A percentile compares a stretch with the other conserved stretches of the same genome.
Conservation (phyloP, 2,888 invertebrate genomes). For the Xestoiulus laeticollis region DNA sequence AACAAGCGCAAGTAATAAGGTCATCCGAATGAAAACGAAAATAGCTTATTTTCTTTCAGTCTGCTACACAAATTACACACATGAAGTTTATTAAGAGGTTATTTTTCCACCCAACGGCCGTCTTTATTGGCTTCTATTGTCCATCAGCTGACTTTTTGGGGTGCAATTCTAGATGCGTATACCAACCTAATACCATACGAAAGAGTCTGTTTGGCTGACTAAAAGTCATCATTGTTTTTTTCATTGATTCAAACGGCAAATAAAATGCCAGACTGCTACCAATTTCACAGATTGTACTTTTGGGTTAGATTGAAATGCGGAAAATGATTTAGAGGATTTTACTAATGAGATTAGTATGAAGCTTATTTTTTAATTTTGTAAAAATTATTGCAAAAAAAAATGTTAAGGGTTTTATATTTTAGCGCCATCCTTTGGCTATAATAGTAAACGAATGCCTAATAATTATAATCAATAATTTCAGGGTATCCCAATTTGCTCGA, state of each 20-base stretch:
- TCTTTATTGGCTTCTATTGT: background rate
- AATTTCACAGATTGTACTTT: no score
- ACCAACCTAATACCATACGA: background rate
- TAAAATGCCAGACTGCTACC: background rate
- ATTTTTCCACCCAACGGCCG: background rate
- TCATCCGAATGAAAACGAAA: background rate
- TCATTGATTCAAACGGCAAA: background rate
- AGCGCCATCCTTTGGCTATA: no score
- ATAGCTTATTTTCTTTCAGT: background rate
- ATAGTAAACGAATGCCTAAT: no score
- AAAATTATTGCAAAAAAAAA: no score
- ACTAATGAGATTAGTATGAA: no score
- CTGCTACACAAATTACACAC: slow-evolving; percentile 24
- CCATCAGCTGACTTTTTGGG: background rate
- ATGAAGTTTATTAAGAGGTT: background rate
- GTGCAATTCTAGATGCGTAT: background rate
- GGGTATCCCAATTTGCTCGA: no score
- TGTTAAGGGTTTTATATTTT: no score
- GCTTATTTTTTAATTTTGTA: no score
- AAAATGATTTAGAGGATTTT: no score
- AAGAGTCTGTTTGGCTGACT: background rate
- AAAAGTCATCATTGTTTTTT: background rate
- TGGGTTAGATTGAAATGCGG: no score
- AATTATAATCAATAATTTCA: no score
- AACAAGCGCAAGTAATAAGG: background rate